These are phyloP conservation scores for Sussaba pulchella DNA, from an alignment of 2,888 invertebrate genomes.

Conservation along the genomic window DNA sequence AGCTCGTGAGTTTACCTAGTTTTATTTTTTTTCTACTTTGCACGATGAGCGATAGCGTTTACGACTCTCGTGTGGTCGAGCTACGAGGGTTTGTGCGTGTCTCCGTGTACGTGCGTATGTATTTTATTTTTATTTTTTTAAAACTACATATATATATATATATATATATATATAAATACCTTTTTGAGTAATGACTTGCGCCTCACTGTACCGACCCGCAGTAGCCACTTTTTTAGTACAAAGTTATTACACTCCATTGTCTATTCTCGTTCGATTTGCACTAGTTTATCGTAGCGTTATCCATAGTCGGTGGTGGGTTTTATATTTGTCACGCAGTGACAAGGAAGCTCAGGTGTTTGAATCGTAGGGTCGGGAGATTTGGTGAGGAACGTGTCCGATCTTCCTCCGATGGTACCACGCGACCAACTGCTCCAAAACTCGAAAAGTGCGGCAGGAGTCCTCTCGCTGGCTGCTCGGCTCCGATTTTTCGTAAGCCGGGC, in stretches of 20 bases:
- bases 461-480: neutral
- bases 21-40: neutral
- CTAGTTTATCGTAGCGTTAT: neutral
- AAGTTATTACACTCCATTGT: conserved; percentile 54
- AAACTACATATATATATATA: no score
- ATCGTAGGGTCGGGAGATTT: neutral
- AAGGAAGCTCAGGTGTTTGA: neutral
- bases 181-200: conserved; percentile 65
- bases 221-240: conserved; percentile 67
- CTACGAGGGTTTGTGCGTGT: neutral
- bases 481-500: neutral
- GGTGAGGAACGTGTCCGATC: neutral
- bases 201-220: conserved; percentile 53
- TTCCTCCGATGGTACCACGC: neutral
- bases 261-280: neutral
- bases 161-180: conserved; percentile 26
- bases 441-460: no score
- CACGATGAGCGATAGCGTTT: neutral
- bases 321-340: no score
- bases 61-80: neutral
- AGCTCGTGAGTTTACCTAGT: neutral
- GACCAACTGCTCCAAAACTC: neutral
- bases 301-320: no score
- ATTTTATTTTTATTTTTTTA: neutral
- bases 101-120: neutral